These are phyloP conservation scores for Drosophila buzzatii DNA, from an alignment of 2,888 invertebrate genomes.

Conservation along the genomic window DNA sequence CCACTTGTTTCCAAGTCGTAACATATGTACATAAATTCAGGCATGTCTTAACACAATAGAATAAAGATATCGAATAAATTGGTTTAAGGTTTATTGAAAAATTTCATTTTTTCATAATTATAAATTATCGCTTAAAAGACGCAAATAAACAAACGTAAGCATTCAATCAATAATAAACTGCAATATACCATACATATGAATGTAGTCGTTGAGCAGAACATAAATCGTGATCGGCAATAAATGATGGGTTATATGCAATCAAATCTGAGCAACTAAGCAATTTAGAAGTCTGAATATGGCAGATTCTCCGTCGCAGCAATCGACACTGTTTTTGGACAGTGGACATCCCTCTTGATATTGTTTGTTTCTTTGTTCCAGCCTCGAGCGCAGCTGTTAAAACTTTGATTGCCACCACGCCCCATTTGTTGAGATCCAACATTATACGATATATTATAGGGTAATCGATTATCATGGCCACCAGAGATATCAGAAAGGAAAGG, in stretches of 20 bases:
- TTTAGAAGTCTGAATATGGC: conserved; percentile 78
- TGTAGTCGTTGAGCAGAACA: conserved; percentile 32
- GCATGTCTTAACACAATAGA: no score
- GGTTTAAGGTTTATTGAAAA: neutral
- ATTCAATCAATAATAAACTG: conserved; percentile 19
- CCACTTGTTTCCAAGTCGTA: no score
- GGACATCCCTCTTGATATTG: conserved; percentile 5
- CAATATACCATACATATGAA: neutral
- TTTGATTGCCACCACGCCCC: conserved; percentile 81
- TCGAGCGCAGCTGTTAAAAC: conserved; percentile 93
- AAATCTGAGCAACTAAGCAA: neutral
- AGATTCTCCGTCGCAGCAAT: conserved; percentile 39
- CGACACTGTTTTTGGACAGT: conserved; percentile 10
- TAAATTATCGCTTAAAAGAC: conserved; percentile 47
- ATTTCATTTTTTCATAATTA: conserved; percentile 31
- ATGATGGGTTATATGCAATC: neutral
- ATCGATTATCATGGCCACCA: conserved; percentile 13
- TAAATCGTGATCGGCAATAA: conserved; percentile 46
- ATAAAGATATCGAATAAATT: neutral
- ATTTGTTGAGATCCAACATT: conserved; percentile 19
- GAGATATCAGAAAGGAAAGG: conserved; percentile 54
- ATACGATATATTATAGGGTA: conserved; percentile 17
- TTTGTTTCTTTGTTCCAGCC: conserved; percentile 88
- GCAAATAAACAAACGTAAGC: conserved; percentile 64
- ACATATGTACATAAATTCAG: no score